Evolutionary conservation across 2,797 vertebrate genomes (phyloP).

Genomic region (Pterois miles): DNA sequence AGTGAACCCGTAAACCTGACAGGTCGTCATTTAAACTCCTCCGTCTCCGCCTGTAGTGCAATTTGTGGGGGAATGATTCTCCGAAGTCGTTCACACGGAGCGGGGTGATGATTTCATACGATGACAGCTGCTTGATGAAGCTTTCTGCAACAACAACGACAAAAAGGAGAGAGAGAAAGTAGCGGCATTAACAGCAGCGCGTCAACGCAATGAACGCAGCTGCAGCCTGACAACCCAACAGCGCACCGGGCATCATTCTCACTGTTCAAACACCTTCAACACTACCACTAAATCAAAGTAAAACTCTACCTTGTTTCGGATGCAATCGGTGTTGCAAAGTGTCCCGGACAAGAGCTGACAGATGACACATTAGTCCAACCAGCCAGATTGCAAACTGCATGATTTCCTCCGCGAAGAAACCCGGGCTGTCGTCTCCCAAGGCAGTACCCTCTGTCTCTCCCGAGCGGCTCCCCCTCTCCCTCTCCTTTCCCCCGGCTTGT

Average conservation of each 20-base stretch:
- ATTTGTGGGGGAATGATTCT: constrained; percentile 87
- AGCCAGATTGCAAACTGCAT: constrained; percentile 89
- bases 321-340: constrained; percentile 86
- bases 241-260: constrained; percentile 15
- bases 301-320: constrained; percentile 90
- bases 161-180: constrained; percentile 1
- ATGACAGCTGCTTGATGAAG: constrained; percentile 89
- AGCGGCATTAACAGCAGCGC: not conserved
- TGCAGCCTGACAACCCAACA: constrained; percentile 5
- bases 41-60: constrained; percentile 88
- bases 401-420: constrained; percentile 78
- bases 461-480: constrained; percentile 70
- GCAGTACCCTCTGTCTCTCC: constrained; percentile 66
- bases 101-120: constrained; percentile 94
- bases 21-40: constrained; percentile 85
- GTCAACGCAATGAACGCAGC: not conserved
- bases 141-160: constrained; percentile 80
- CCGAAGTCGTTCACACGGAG: constrained; percentile 93
- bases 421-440: constrained; percentile 68
- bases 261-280: not conserved
- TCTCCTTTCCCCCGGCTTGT: constrained; percentile 77
- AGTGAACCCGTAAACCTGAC: constrained; percentile 83
- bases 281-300: constrained; percentile 13
- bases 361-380: constrained; percentile 88
- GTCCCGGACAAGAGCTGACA: constrained; percentile 85